Evolutionary conservation across 2,888 invertebrate species (phyloP), one percentile per base, ranked within the genome.

Genomic region (Cephus spinipes): DNA sequence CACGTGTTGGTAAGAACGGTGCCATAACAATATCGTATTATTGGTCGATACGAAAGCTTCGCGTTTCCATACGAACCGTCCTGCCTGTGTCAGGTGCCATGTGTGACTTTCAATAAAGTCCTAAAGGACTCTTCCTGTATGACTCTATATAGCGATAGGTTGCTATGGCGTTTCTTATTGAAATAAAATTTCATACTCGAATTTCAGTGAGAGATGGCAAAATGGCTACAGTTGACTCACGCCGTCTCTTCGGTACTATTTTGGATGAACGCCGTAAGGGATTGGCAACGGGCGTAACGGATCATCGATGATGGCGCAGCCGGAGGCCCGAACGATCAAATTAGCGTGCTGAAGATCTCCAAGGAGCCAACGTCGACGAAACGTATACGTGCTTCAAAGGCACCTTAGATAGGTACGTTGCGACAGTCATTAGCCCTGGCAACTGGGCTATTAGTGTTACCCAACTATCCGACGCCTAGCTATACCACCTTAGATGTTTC

Each of bases 381-480:
- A 78, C 80, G 35, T 69, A 77, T 85, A 81, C 78, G 81, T 80
- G 80, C 80, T 81, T 86, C 85, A 85, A 86, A 86, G 87, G 85
- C 85, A 86, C 85, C 86, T 86, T 85, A 86, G 83, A 83, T 85
- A 86, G 84, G 75, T 79, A 75, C 77, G 80, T 86, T 86, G 85
- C 85, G 84, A 85, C 84, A 86, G 82, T 85, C 84, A 85, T 85
- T 87, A 85, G 81, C 85, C 83, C 84, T 86, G 86, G 82, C 85
- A 83, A 81, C 82, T 79, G 81, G 79, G 81, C 85, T 85, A 86
- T 85, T 86, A 86, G 79, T 82, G 81, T 85, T 84, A 83, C 83
- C 83, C 79, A 85, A 85, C 83, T 71, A 31, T 71, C 31, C 71
- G 71, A 71, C 71, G 71, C 71, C 12, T 33, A 1, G 9, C 33